Percentiles rank a stretch among this genome's conserved stretches.
Conservation (phyloP, 2,888 invertebrate genomes). For the Mongoloraphidia duomilia region DNA sequence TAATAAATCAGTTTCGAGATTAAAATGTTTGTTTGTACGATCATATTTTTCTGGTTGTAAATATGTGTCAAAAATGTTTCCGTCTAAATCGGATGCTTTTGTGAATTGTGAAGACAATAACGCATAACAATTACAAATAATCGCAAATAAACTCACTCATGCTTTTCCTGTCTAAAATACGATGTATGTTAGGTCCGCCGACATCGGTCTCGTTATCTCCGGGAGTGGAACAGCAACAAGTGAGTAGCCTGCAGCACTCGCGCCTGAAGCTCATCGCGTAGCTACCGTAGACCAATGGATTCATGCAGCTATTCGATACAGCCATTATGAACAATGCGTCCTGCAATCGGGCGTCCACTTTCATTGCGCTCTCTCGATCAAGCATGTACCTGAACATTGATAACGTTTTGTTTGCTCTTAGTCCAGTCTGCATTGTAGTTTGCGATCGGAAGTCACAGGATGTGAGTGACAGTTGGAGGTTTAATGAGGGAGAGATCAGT, state of each 20-base stretch:
- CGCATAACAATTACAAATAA: too few relatives aligned
- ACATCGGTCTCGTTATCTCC: background rate
- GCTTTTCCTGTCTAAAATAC: conserved; percentile 9
- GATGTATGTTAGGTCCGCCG: conserved; percentile 7
- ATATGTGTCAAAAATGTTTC: too few relatives aligned
- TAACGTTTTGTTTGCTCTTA: too few relatives aligned
- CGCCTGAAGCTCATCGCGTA: conserved; percentile 44
- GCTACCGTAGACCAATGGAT: conserved; percentile 64
- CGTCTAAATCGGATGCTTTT: too few relatives aligned
- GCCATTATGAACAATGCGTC: conserved; percentile 65
- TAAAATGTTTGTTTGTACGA: too few relatives aligned
- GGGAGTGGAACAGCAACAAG: background rate
- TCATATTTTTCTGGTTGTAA: too few relatives aligned
- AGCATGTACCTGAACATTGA: conserved; percentile 46
- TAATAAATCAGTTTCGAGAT: too few relatives aligned
- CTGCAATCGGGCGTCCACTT: conserved; percentile 48
- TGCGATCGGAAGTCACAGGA: too few relatives aligned
- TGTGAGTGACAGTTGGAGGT: too few relatives aligned
- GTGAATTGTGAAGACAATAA: too few relatives aligned
- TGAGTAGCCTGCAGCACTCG: conserved; percentile 25
- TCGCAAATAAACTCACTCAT: conserved; percentile 9
- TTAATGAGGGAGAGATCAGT: too few relatives aligned
- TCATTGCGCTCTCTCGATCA: conserved; percentile 47
- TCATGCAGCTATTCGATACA: conserved; percentile 67
- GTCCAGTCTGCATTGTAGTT: too few relatives aligned